phyloP scores from a whole-genome alignment of 2,113 vertebrate genomes.

The Lamprotornis superbus region DNA sequence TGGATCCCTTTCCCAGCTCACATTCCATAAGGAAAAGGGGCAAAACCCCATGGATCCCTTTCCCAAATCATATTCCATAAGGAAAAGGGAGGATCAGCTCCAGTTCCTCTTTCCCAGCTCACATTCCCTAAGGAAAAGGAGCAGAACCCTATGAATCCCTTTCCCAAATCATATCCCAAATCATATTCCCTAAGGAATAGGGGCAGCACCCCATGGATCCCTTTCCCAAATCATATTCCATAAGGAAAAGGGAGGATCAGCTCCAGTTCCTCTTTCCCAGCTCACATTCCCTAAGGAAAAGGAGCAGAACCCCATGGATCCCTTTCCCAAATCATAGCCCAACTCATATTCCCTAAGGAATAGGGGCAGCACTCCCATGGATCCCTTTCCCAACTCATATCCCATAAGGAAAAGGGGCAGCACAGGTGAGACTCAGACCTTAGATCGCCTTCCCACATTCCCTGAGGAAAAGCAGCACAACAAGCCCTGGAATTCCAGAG shows the following conservation, averaged over 20 bases:
- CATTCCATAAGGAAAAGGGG: background rate
- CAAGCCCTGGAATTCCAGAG: background rate
- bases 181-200: rapidly evolving
- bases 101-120: background rate
- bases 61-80: background rate
- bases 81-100: background rate
- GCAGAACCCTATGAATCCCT: too few species aligned
- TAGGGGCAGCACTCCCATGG: too few species aligned
- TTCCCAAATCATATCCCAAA: rapidly evolving
- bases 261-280: background rate
- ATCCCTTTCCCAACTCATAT: background rate
- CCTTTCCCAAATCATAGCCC: too few species aligned
- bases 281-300: rapidly evolving
- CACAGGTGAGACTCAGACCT: background rate
- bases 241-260: background rate
- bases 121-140: background rate
- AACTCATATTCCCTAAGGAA: background rate
- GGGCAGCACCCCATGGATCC: background rate
- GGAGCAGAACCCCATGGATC: background rate
- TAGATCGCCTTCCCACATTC: background rate
- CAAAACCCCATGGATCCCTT: background rate
- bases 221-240: background rate
- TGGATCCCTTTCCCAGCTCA: background rate
- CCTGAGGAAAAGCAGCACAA: background rate
- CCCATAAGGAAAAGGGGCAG: background rate